Evolutionary conservation across 2,888 invertebrate species (phyloP).

Genomic region (Willowsia nigromaculata): DNA sequence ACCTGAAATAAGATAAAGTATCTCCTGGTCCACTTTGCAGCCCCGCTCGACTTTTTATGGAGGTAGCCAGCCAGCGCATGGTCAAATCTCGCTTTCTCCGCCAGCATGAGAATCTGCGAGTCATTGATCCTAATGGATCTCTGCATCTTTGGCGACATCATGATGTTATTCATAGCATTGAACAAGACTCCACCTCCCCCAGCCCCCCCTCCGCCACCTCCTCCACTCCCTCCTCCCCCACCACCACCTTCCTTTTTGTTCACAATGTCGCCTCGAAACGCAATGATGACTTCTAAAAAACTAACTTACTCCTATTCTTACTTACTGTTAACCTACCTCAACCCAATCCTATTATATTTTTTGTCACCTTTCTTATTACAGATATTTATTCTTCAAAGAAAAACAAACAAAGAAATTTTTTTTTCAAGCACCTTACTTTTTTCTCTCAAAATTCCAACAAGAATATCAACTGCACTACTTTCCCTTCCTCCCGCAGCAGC

Average conservation of each 20-base stretch:
- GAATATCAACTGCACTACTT: background rate
- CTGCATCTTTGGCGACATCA: constrained; percentile 93
- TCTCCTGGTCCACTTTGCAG: constrained; percentile 91
- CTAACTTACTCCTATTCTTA: background rate
- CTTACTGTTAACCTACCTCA: background rate
- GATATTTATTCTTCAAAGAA: background rate
- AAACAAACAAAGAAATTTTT: background rate
- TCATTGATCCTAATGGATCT: constrained; percentile 92
- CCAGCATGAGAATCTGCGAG: constrained; percentile 90
- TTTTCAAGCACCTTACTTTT: background rate
- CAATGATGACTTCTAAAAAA: constrained; percentile 52
- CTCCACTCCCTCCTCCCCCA: constrained; percentile 47
- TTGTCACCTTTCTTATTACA: background rate
- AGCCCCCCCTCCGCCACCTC: constrained; percentile 44
- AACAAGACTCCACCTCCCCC: constrained; percentile 55
- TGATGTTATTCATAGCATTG: constrained; percentile 79
- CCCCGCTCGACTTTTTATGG: constrained; percentile 91
- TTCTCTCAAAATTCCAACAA: background rate
- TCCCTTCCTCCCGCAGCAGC: background rate
- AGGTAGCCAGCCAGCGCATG: constrained; percentile 91
- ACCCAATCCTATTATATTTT: too few relatives aligned
- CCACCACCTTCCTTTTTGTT: constrained; percentile 53
- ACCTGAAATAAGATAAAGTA: constrained; percentile 92
- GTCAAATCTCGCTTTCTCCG: constrained; percentile 92
- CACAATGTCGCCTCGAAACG: constrained; percentile 51